Percentiles rank a stretch among this genome's conserved stretches.
phyloP scores from a whole-genome alignment of 2,888 invertebrate species.

The Megastigmus dorsalis region DNA sequence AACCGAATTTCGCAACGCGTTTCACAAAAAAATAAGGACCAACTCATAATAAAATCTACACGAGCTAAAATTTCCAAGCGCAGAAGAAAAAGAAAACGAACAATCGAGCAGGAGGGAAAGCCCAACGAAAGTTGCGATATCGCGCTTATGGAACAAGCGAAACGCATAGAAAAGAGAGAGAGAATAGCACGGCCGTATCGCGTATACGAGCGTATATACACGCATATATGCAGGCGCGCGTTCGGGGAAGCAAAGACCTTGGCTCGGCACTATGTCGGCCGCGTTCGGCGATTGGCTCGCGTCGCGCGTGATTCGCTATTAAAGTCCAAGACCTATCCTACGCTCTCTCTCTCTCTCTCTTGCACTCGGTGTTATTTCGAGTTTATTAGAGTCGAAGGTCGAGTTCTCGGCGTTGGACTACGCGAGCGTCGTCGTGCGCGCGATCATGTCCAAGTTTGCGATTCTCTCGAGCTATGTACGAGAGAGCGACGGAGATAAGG shows the following conservation, averaged over 20 bases:
- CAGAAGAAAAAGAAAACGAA: too few relatives aligned
- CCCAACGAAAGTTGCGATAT: too few relatives aligned
- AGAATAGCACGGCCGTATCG: too few relatives aligned
- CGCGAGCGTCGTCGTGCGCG: not conserved
- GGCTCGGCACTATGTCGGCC: constrained; percentile 6
- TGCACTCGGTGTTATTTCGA: constrained; percentile 58
- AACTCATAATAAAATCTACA: too few relatives aligned
- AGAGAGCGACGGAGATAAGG: not conserved
- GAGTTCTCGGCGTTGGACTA: not conserved
- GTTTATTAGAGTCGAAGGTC: constrained; percentile 63
- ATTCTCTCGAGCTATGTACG: not conserved
- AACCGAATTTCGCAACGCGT: too few relatives aligned
- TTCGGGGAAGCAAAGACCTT: constrained; percentile 33
- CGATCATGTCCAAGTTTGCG: constrained; percentile 18
- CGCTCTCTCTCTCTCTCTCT: constrained; percentile 11
- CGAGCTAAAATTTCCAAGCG: too few relatives aligned
- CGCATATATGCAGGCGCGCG: not conserved
- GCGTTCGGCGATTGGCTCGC: constrained; percentile 45
- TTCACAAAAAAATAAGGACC: too few relatives aligned
- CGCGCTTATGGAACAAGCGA: too few relatives aligned
- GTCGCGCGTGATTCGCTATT: constrained; percentile 61
- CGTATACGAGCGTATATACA: too few relatives aligned
- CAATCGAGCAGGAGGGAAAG: too few relatives aligned
- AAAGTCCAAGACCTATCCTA: constrained; percentile 62
- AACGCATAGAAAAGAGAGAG: too few relatives aligned